Percentiles rank a stretch among this genome's conserved stretches.
phyloP scores from a whole-genome alignment of 1,140 invertebrate species.

The Brachionus rotundiformis region DNA sequence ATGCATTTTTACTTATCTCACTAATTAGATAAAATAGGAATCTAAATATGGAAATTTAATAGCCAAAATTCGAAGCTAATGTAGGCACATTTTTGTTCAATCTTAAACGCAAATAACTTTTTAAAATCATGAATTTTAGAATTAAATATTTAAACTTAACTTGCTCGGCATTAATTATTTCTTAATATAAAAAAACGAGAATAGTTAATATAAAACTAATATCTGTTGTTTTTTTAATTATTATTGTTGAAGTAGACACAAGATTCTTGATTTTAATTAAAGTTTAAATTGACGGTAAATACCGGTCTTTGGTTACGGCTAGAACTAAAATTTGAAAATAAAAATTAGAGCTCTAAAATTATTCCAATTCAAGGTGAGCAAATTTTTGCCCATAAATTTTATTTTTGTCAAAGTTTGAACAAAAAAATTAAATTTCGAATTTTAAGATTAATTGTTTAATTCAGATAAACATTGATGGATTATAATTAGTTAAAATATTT shows the following conservation, averaged over 20 bases:
- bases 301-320: no score
- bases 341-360: background rate
- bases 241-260: no score
- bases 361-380: background rate
- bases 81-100: background rate
- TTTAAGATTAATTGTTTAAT: background rate
- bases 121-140: background rate
- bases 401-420: background rate
- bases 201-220: background rate
- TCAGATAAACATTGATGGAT: background rate
- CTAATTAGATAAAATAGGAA: background rate
- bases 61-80: background rate
- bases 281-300: no score
- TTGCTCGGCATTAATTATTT: slow-evolving; percentile 1
- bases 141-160: slow-evolving; percentile 14
- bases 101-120: background rate
- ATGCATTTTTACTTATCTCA: no score
- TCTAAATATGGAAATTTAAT: background rate
- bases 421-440: background rate
- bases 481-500: background rate
- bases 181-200: background rate
- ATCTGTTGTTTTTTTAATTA: no score
- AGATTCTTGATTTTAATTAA: no score
- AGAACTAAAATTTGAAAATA: no score
- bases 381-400: background rate